phyloP scores from a whole-genome alignment of 2,797 vertebrate species.

The Gymnodraco acuticeps region DNA sequence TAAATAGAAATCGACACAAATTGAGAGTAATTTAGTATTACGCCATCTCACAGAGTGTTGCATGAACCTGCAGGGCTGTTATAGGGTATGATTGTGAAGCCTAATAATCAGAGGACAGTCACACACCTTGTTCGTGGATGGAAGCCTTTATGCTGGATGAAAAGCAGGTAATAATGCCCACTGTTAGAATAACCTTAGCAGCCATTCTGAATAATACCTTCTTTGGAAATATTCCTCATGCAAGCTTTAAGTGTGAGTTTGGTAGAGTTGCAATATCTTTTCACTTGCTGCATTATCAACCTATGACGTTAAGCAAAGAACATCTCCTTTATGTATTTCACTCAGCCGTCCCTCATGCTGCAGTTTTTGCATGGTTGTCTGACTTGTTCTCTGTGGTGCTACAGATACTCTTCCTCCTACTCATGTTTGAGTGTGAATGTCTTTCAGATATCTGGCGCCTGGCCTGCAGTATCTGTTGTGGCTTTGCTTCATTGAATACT shows the following conservation, averaged over 20 bases:
- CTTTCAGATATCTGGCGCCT: neutral
- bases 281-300: neutral
- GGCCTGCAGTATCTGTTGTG: conserved; percentile 35
- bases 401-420: conserved; percentile 16
- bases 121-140: neutral
- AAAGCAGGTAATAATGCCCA: neutral
- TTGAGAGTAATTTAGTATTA: neutral
- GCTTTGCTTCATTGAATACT: conserved; percentile 66
- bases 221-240: neutral
- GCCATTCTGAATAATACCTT: neutral
- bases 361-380: conserved; percentile 2
- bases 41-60: neutral
- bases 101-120: no score
- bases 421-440: conserved; percentile 18
- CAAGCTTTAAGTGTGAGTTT: neutral
- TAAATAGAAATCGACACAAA: neutral
- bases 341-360: neutral
- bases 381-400: conserved; percentile 7
- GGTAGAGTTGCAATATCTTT: neutral
- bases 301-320: neutral
- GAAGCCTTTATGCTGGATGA: neutral
- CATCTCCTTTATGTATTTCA: neutral
- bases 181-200: neutral
- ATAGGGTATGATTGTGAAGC: neutral
- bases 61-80: neutral